Evolutionary conservation across 2,797 vertebrate genomes (phyloP), one percentile per base, ranked within the genome.

Genomic region (Crotalus adamanteus): DNA sequence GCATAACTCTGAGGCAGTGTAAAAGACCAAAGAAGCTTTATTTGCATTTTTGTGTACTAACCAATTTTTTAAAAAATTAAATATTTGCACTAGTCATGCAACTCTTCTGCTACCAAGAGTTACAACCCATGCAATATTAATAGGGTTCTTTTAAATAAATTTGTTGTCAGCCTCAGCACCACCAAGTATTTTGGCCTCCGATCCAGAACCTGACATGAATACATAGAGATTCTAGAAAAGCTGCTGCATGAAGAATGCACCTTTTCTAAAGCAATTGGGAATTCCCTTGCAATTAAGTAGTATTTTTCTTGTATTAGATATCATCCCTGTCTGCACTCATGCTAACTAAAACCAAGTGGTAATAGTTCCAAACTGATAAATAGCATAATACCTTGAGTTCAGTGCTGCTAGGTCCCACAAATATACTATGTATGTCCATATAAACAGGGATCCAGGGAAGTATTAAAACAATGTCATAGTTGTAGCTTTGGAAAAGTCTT

Each of bases 31-130:
- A 88, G 60, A 92, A 91, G 78, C 22, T 37, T 92, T 55, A 83
- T 88, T 92, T 86, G 86, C 14, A 3, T 61, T 94, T 95, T 65
- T 90, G 51, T 56, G 65, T 0, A 26, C 42, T 93, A 94, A 37
- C 20, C 91, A 56, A 25, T 60, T 90, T 93, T 92, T 53, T 65
- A 13, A 11, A n/a, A 73, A 94, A 25, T 6, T 85, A 73, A 92
- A 51, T 88, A 86, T 28, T 78, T 93, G 18, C 60, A 86, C 20
- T 42, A 90, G 59, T 59, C 61, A 22, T 37, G 18, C 53, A 92
- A 22, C n/a, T 88, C 12, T 31, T 60, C 61, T 85, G n/a, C 63
- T 87, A 31, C 25, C 42, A 63, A 60, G 37, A 31, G 56, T 51
- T 83, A 65, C 11, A 86, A 65, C 26, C 57, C 85, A 83, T 14